Conservation (phyloP, 2,797 vertebrate species). For the Poecilia picta region DNA sequence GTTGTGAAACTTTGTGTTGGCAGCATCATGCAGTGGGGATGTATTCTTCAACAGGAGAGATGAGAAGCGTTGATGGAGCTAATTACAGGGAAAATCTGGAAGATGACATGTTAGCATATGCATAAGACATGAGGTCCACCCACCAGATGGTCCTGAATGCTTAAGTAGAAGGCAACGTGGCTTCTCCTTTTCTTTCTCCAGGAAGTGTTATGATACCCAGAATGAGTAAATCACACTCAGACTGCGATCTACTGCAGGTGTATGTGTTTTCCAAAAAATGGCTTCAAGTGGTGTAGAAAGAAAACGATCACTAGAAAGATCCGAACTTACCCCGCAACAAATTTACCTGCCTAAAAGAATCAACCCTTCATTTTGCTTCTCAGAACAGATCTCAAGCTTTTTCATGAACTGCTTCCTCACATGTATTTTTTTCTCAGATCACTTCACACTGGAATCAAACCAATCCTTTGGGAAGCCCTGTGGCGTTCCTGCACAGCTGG, state of each 20-base stretch:
- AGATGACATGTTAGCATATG: not conserved
- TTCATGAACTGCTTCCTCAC: not conserved
- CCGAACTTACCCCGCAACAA: not conserved
- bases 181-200: not conserved
- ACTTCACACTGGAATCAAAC: constrained; percentile 25
- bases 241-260: not conserved
- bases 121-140: not conserved
- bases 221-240: not conserved
- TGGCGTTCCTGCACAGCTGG: constrained; percentile 32
- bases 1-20: not conserved
- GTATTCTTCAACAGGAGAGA: not conserved
- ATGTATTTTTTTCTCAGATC: not conserved
- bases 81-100: not conserved
- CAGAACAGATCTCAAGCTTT: not conserved
- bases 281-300: not conserved
- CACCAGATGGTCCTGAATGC: not conserved
- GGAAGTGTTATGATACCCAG: not conserved
- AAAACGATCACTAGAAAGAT: not conserved
- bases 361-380: not conserved
- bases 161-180: not conserved
- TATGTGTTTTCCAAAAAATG: not conserved
- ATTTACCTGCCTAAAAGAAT: not conserved
- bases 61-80: not conserved
- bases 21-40: not conserved
- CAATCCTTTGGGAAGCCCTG: constrained; percentile 26